Percentiles rank a stretch among this genome's conserved stretches.
phyloP scores from a whole-genome alignment of 2,113 vertebrate species.

The Pygathrix nemaeus region DNA sequence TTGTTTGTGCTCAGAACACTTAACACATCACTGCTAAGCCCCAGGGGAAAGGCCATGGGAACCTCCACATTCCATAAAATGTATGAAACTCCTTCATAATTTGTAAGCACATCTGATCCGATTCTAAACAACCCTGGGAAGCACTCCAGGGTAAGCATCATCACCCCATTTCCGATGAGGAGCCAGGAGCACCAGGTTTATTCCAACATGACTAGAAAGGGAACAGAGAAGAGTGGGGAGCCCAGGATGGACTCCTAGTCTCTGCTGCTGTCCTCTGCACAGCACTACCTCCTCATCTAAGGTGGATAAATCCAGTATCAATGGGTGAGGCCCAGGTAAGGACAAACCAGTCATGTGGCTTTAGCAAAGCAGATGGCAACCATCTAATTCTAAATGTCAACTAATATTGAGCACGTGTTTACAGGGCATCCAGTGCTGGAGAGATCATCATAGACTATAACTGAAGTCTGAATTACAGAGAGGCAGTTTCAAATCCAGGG shows the following conservation, averaged over 20 bases:
- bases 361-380: background rate
- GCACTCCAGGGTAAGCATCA: too few species aligned
- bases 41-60: background rate
- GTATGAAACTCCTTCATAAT: accelerated
- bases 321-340: background rate
- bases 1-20: background rate
- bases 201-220: background rate
- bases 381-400: background rate
- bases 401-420: accelerated
- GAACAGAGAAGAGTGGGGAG: background rate
- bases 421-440: background rate
- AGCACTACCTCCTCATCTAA: background rate
- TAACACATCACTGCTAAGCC: too few species aligned
- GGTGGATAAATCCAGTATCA: background rate
- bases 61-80: background rate
- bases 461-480: background rate
- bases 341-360: background rate
- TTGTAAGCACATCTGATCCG: background rate
- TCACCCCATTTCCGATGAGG: background rate
- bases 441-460: background rate
- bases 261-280: background rate
- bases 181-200: background rate
- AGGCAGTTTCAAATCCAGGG: background rate
- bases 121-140: background rate
- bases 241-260: background rate